phyloP scores from a whole-genome alignment of 2,113 vertebrate species.

The Catharus bicknelli region DNA sequence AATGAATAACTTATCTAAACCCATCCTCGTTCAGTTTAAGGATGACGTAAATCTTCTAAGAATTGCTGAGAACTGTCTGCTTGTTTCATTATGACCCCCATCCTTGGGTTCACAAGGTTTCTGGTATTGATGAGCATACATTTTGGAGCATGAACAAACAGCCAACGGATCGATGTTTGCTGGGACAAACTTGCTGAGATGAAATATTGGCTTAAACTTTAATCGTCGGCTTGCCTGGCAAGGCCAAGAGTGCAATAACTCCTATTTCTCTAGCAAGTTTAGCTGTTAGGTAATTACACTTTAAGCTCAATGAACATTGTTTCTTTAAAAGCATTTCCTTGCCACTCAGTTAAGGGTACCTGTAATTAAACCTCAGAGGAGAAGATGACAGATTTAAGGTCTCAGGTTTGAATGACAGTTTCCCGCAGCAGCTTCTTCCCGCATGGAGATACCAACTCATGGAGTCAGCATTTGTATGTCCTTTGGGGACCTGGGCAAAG shows the following conservation, averaged over 20 bases:
- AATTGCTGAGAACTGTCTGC: neutral
- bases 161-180: neutral
- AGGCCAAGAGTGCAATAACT: neutral
- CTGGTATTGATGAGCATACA: neutral
- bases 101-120: neutral
- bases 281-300: conserved; percentile 21
- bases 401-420: neutral
- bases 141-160: conserved; percentile 21
- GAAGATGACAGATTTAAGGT: neutral
- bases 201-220: conserved; percentile 55
- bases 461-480: neutral
- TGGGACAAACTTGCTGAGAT: conserved; percentile 38
- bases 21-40: neutral
- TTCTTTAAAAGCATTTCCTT: neutral
- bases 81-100: neutral
- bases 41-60: neutral
- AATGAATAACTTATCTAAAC: neutral
- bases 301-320: neutral
- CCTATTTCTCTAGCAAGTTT: neutral
- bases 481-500: neutral
- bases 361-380: conserved; percentile 18
- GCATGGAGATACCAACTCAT: neutral
- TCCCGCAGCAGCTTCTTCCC: neutral
- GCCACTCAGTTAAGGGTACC: neutral
- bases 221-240: conserved; percentile 28